Conservation (phyloP, 2,113 vertebrate species). For the Trematomus loennbergii region DNA sequence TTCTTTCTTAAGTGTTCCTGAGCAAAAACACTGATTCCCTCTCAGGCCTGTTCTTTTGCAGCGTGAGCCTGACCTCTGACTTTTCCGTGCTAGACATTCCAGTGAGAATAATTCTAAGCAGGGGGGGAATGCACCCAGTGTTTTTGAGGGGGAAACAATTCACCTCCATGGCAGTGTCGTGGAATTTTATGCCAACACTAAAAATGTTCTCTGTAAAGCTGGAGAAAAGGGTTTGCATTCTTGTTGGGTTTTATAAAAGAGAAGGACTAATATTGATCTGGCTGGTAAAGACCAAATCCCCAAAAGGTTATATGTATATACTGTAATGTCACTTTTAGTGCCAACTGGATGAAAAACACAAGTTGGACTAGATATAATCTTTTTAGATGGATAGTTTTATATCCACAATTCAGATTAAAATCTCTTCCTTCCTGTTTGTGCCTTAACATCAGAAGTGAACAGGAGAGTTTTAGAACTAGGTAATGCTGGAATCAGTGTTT, state of each 20-base stretch:
- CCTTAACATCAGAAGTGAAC: constrained; percentile 22
- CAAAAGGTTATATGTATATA: no score
- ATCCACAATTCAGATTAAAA: constrained; percentile 9
- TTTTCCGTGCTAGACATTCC: constrained; percentile 9
- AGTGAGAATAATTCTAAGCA: background rate
- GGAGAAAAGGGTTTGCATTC: no score
- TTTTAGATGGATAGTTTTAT: no score
- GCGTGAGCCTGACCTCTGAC: constrained; percentile 33
- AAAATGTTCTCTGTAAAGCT: background rate
- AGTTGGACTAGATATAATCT: no score
- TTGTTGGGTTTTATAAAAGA: no score
- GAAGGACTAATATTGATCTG: no score
- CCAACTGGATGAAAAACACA: no score
- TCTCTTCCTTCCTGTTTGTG: constrained; percentile 16
- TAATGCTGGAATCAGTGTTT: background rate
- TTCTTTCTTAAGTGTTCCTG: background rate
- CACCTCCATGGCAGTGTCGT: background rate
- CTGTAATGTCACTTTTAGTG: no score
- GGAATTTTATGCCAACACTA: background rate
- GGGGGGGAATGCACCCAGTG: background rate
- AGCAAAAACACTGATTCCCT: background rate
- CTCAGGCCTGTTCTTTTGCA: background rate
- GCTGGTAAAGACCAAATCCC: no score
- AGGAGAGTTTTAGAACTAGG: background rate
- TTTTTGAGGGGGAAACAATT: constrained; percentile 24